Base-by-base conservation (phyloP, 2,113 vertebrate species). In the Tachysurus vachellii region DNA sequence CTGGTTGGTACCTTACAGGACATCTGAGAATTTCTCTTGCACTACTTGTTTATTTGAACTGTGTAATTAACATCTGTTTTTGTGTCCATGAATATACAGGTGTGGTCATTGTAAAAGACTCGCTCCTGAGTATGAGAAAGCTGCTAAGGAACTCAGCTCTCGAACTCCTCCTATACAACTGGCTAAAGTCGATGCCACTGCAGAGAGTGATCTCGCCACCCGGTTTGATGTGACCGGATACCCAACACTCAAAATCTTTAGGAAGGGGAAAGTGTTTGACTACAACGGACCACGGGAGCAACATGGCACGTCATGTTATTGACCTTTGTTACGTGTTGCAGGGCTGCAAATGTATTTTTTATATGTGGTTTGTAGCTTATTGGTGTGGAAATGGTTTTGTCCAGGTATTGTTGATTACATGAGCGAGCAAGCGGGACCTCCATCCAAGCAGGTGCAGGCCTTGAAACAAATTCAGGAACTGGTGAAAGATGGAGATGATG, bases 91-190 rank as follows among this genome's bases (percentile, higher is more conserved):
- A 85, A 54, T 56, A 17, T 79, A 28, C 91, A 99, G 98, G 98
- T 99, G 98, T 82, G 98, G 98, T 23, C 98, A 99, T 92, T 99
- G 98, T 90, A 99, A 99, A 91, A 94, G 94, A 82, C 95, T 99
- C 70, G 98, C 98, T 88, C 98, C 98, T 1, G 97, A 99, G 21
- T 99, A 99, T 0, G 98, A 99, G 91, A 99, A 97, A 88, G 98
- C 98, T 0, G 98, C 98, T 26, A 94, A 97, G 88, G 97, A 97
- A 91, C 94, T 99, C 64, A 95, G 94, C 93, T 92, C 94, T 80
- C 97, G 86, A 77, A 94, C 94, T 0, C 97, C 98, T 54, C 94
- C 97, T 0, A 98, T 99, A 79, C 96, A 93, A 0, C 92, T 99
- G 89, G 98, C 97, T 53, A 99, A 99, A 90, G 96, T 99, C 0